Evolutionary conservation across 2,888 invertebrate genomes (phyloP).

Genomic region (Amblyjoppa proteus): DNA sequence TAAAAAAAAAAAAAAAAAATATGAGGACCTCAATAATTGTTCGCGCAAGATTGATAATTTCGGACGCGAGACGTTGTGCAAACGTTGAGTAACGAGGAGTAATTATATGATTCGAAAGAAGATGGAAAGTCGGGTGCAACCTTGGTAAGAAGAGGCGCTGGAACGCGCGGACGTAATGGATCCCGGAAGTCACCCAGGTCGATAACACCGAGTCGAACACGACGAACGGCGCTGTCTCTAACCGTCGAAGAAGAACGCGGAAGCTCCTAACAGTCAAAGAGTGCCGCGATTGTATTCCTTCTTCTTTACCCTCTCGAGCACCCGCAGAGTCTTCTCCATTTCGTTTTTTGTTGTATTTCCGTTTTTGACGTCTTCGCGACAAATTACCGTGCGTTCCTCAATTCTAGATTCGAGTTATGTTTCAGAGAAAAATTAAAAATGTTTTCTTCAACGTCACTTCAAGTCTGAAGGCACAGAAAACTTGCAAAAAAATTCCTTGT

Average conservation of each 20-base stretch:
- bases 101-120: conserved; percentile 41
- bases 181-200: conserved; percentile 48
- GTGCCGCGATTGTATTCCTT: conserved; percentile 20
- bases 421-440: no score
- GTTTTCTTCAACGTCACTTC: no score
- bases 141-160: conserved; percentile 22
- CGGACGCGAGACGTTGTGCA: background rate
- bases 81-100: background rate
- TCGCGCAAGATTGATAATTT: background rate
- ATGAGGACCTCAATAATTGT: background rate
- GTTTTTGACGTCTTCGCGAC: background rate
- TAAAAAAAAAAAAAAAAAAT: background rate
- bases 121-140: conserved; percentile 25
- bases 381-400: background rate
- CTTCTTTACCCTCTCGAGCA: background rate
- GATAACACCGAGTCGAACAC: conserved; percentile 39
- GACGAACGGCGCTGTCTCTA: conserved; percentile 24
- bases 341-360: background rate
- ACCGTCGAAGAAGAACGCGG: conserved; percentile 44
- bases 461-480: no score
- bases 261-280: conserved; percentile 15
- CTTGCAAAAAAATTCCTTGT: no score
- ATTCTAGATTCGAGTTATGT: background rate
- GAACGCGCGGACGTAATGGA: conserved; percentile 34
- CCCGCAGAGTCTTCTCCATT: background rate